A percentile compares a stretch with the other conserved stretches of the same genome.
These are phyloP conservation scores for Cuculus canorus DNA, from an alignment of 2,797 vertebrate genomes.

Conservation along the genomic window DNA sequence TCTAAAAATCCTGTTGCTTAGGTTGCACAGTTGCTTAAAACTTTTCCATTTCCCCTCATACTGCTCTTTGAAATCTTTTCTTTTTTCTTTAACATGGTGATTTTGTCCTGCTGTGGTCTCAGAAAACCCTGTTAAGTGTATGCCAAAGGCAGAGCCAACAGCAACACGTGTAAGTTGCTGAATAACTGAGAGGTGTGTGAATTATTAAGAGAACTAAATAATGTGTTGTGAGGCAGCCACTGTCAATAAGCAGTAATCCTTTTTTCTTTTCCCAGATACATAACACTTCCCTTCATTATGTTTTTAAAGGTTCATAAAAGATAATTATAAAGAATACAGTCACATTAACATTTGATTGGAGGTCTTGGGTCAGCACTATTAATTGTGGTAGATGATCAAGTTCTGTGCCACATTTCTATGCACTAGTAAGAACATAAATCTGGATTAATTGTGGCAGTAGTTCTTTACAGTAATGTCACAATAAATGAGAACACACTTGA, in stretches of 20 bases:
- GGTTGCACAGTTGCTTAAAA: too few relatives aligned
- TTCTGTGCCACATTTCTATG: background rate
- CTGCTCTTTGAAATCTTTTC: background rate
- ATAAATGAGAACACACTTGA: background rate
- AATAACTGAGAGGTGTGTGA: background rate
- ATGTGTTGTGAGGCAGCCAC: background rate
- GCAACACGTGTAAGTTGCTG: background rate
- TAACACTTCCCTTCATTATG: background rate
- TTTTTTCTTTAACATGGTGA: background rate
- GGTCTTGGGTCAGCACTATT: background rate
- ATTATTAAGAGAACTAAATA: background rate
- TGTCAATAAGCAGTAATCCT: background rate
- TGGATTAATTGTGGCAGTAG: background rate
- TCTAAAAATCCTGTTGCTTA: background rate
- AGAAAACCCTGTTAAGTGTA: background rate
- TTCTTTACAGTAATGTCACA: background rate
- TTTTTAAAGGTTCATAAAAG: background rate
- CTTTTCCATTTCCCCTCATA: background rate
- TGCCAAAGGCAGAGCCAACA: constrained; percentile 3
- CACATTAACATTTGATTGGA: background rate
- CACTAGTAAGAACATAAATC: background rate
- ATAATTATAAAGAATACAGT: background rate
- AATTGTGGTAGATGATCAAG: background rate
- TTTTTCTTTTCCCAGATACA: background rate
- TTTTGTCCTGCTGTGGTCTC: background rate